Evolutionary conservation across 2,888 invertebrate genomes (phyloP).

Genomic region (Sinotaia quadrata): DNA sequence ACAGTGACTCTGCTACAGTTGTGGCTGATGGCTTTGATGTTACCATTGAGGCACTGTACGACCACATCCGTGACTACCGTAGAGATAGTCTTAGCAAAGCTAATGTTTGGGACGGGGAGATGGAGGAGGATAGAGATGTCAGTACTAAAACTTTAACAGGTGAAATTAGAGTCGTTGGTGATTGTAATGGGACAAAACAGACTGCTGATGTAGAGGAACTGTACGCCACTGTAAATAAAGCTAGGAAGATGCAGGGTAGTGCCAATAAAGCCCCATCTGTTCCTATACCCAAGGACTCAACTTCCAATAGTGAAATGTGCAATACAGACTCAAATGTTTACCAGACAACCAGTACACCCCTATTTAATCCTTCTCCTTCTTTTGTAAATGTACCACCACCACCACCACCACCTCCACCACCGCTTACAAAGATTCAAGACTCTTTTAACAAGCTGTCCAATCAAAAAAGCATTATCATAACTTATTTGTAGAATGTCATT

Average conservation of each 20-base stretch:
- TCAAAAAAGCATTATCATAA: constrained; percentile 50
- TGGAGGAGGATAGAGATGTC: constrained; percentile 7
- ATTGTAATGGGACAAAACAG: background rate
- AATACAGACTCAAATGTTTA: background rate
- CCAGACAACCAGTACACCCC: too few species aligned
- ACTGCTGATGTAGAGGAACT: constrained; percentile 37
- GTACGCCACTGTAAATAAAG: constrained; percentile 39
- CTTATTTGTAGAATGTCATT: constrained; percentile 46
- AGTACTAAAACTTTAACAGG: constrained; percentile 28
- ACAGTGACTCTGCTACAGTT: too few species aligned
- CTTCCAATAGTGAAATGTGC: too few species aligned
- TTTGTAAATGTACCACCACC: background rate
- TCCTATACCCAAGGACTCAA: too few species aligned
- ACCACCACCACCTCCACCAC: constrained; percentile 9
- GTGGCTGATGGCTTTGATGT: constrained; percentile 29
- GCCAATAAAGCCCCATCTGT: too few species aligned
- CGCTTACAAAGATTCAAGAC: background rate
- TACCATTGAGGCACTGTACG: constrained; percentile 29
- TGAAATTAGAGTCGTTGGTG: constrained; percentile 6
- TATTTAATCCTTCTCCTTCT: too few species aligned
- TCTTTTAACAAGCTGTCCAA: constrained; percentile 30
- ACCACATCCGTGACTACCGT: background rate
- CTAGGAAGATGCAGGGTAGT: constrained; percentile 23
- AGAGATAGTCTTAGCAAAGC: constrained; percentile 8
- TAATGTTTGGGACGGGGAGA: constrained; percentile 10